Conservation (phyloP, 2,888 invertebrate species). For the Beris morrisii region DNA sequence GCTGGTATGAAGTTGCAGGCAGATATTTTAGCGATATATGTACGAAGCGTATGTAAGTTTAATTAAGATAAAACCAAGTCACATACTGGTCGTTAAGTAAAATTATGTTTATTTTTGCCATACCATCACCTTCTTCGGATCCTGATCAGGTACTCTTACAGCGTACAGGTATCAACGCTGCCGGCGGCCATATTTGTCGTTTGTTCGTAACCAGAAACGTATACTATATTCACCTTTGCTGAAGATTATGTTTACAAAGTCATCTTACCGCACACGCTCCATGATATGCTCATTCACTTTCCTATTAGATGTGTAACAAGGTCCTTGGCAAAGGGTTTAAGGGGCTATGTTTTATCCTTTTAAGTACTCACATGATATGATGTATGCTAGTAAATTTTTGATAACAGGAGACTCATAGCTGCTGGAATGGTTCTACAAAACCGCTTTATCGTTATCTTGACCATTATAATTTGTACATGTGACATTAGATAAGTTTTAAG, state of each 20-base stretch:
- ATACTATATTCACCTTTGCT: background rate
- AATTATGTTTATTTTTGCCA: constrained; percentile 37
- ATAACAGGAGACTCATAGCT: constrained; percentile 26
- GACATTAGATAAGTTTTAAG: constrained; percentile 16
- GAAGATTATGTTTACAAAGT: constrained; percentile 31
- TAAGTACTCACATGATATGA: constrained; percentile 12
- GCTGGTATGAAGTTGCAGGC: no score
- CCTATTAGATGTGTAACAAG: constrained; percentile 1
- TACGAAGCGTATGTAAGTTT: constrained; percentile 31
- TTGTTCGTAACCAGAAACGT: constrained; percentile 17
- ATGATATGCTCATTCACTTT: constrained; percentile 29
- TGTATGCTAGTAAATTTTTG: constrained; percentile 35
- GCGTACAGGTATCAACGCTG: constrained; percentile 16
- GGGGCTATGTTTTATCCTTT: no score
- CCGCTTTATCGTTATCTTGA: constrained; percentile 23
- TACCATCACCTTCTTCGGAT: constrained; percentile 12
- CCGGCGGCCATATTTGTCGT: constrained; percentile 1
- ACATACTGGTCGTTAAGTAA: constrained; percentile 37
- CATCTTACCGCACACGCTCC: constrained; percentile 22
- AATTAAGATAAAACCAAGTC: constrained; percentile 38
- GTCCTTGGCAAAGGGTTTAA: no score
- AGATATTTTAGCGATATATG: no score
- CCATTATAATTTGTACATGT: constrained; percentile 30
- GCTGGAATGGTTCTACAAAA: background rate
- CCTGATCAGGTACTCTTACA: no score